phyloP scores from a whole-genome alignment of 1,140 invertebrate genomes.

The Mactra quadrangularis region DNA sequence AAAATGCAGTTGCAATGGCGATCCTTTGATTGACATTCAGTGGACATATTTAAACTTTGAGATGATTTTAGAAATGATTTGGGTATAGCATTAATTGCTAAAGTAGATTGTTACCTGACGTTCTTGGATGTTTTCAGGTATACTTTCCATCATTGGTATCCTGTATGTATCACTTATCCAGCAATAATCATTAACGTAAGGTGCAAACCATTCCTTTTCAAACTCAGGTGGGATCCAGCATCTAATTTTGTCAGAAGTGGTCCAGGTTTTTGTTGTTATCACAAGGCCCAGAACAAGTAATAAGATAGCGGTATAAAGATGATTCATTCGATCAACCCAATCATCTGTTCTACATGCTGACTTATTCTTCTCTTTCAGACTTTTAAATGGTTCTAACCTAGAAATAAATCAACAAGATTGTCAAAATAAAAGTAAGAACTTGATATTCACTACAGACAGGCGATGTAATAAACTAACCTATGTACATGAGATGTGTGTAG shows the following conservation, averaged over 20 bases:
- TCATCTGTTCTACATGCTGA: conserved; percentile 61
- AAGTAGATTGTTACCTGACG: conserved; percentile 68
- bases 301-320: conserved; percentile 65
- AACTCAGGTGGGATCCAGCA: conserved; percentile 80
- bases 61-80: no score
- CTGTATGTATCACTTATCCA: conserved; percentile 97
- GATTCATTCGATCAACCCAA: conserved; percentile 68
- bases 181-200: conserved; percentile 93
- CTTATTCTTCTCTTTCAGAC: no score
- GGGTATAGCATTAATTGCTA: no score
- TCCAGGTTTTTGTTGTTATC: conserved; percentile 72
- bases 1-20: no score
- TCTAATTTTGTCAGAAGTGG: conserved; percentile 83
- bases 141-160: conserved; percentile 72
- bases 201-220: conserved; percentile 65
- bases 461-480: no score
- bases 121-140: conserved; percentile 71
- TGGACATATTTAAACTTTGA: no score
- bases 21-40: no score
- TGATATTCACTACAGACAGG: no score
- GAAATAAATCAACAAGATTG: no score
- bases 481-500: no score
- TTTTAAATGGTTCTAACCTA: no score
- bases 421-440: no score
- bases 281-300: conserved; percentile 69